A percentile compares a stretch with the other conserved stretches of the same genome.
Conservation (phyloP, 1,140 invertebrate genomes). For the Amyelois transitella region DNA sequence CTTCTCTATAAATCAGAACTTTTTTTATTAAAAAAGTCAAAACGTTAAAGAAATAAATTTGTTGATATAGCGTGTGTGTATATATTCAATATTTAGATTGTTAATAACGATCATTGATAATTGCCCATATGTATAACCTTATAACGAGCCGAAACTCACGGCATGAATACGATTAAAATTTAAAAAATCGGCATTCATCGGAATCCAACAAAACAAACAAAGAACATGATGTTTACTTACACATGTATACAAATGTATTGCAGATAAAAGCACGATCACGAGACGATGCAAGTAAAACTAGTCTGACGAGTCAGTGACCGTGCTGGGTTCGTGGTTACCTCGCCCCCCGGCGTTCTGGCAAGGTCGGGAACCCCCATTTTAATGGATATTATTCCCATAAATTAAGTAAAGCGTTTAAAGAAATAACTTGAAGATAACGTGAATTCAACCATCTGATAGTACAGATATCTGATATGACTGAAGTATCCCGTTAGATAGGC, state of each 20-base stretch:
- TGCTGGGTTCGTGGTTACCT: constrained; percentile 21
- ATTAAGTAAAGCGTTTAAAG: not conserved
- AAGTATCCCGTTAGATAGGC: not conserved
- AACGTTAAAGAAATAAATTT: no score
- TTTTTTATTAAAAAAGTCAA: no score
- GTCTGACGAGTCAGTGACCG: constrained; percentile 47
- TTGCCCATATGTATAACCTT: not conserved
- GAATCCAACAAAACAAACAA: not conserved
- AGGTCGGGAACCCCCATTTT: constrained; percentile 52
- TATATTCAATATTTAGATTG: not conserved
- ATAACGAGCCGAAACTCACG: not conserved
- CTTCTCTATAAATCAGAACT: no score
- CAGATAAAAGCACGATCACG: not conserved
- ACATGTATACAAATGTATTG: not conserved
- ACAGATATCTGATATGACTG: no score
- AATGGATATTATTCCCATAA: constrained; percentile 33
- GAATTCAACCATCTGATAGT: no score
- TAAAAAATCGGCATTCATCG: not conserved
- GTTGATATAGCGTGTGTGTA: no score
- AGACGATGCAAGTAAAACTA: constrained; percentile 21
- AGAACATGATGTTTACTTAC: not conserved
- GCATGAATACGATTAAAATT: not conserved
- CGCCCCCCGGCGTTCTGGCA: constrained; percentile 37
- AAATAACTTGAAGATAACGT: no score
- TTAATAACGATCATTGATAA: not conserved